Evolutionary conservation across 2,888 invertebrate species (phyloP).

Genomic region (Drosophila peninsularis): DNA sequence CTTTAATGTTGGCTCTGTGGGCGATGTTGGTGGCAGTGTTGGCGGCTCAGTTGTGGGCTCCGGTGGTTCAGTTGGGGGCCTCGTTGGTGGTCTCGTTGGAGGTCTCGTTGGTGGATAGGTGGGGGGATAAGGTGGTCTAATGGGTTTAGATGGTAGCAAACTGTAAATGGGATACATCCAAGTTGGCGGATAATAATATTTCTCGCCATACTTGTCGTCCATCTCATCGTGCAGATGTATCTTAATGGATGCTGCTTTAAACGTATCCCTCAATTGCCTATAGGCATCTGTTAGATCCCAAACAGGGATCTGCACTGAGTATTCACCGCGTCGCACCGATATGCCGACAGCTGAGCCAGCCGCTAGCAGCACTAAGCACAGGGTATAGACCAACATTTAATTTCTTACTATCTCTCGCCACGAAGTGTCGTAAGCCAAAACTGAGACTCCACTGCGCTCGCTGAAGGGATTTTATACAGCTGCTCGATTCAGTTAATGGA

Average conservation of each 20-base stretch:
- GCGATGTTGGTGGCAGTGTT: not conserved
- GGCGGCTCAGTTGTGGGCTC: not conserved
- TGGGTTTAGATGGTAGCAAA: not conserved
- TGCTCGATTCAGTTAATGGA: not conserved
- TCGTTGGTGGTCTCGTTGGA: not conserved
- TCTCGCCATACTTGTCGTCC: not conserved
- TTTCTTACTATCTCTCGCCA: not conserved
- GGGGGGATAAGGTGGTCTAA: not conserved
- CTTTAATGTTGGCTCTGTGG: not conserved
- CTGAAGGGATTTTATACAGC: slow-evolving; percentile 1
- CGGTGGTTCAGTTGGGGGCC: not conserved
- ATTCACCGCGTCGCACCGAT: not conserved
- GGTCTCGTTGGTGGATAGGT: not conserved
- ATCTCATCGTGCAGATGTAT: not conserved
- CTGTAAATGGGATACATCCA: not conserved
- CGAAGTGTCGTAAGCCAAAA: not conserved
- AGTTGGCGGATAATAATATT: not conserved
- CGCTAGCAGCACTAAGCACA: not conserved
- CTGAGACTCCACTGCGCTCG: not conserved
- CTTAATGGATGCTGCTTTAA: not conserved
- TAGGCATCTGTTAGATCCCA: slow-evolving; percentile 3
- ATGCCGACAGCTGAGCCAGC: not conserved
- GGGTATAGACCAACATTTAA: slow-evolving; percentile 3
- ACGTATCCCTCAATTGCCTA: not conserved
- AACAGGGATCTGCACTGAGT: not conserved